Evolutionary conservation across 2,888 invertebrate genomes (phyloP).

Genomic region (Athripsodes cinereus): DNA sequence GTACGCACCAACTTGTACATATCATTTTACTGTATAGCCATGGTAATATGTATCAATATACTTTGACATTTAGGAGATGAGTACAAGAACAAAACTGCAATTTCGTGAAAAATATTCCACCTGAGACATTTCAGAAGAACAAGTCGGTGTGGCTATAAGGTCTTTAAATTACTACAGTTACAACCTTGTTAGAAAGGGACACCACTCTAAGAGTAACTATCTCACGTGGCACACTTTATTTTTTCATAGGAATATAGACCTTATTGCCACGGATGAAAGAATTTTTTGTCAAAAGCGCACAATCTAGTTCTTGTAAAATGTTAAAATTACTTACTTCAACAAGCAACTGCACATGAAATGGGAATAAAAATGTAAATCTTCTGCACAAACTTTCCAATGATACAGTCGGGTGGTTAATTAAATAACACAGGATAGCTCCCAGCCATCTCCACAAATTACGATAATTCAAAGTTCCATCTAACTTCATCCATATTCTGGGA

Average conservation of each 20-base stretch:
- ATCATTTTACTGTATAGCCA: too few relatives aligned
- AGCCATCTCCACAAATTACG: slow-evolving; percentile 63
- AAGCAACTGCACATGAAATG: slow-evolving; percentile 56
- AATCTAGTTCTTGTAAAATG: too few relatives aligned
- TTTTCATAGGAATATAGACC: too few relatives aligned
- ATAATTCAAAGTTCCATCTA: slow-evolving; percentile 66
- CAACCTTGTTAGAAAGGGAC: too few relatives aligned
- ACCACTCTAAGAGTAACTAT: too few relatives aligned
- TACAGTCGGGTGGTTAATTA: slow-evolving; percentile 57
- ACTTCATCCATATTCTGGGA: slow-evolving; percentile 61
- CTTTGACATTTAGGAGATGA: background rate
- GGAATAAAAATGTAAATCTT: slow-evolving; percentile 60
- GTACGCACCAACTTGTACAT: too few relatives aligned
- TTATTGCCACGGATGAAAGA: too few relatives aligned
- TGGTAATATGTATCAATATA: background rate
- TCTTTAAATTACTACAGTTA: too few relatives aligned
- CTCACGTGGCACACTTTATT: too few relatives aligned
- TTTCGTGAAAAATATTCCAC: background rate
- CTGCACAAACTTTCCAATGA: slow-evolving; percentile 48
- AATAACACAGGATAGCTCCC: slow-evolving; percentile 58
- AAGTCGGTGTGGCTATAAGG: too few relatives aligned
- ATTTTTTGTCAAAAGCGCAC: too few relatives aligned
- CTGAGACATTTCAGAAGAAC: too few relatives aligned
- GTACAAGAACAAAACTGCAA: background rate
- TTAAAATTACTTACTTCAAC: slow-evolving; percentile 50